phyloP scores from a whole-genome alignment of 2,113 vertebrate species.

The Apteryx mantelli region DNA sequence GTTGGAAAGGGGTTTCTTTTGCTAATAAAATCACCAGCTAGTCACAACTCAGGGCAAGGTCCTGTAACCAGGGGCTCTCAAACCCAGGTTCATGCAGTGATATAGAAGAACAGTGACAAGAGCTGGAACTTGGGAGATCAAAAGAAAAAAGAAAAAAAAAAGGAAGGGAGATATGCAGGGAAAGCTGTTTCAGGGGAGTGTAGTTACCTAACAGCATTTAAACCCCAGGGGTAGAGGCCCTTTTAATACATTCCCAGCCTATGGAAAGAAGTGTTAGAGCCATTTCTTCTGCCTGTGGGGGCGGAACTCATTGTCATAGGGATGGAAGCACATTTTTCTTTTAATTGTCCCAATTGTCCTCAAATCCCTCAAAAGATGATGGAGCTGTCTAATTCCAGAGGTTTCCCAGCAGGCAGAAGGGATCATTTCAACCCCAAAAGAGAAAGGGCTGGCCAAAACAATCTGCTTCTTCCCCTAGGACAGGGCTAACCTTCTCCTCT shows the following conservation, averaged over 20 bases:
- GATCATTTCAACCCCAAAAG: not conserved
- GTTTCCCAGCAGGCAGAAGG: not conserved
- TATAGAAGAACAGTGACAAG: not conserved
- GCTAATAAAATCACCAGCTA: not conserved
- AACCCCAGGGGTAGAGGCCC: not conserved
- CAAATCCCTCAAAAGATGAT: not conserved
- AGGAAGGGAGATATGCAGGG: not conserved
- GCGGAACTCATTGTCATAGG: not conserved
- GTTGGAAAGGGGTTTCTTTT: not conserved
- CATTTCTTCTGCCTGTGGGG: not conserved
- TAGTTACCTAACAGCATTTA: not conserved
- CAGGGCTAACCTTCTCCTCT: slow-evolving; percentile 91
- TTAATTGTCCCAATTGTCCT: not conserved
- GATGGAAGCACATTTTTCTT: not conserved
- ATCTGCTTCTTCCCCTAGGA: not conserved
- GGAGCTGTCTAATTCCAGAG: not conserved
- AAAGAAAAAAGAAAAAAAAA: not conserved
- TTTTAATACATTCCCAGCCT: not conserved
- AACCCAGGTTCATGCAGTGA: not conserved
- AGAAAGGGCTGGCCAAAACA: not conserved
- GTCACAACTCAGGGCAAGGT: not conserved
- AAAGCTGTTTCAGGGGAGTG: not conserved
- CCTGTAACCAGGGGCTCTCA: not conserved
- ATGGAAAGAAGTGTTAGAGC: not conserved
- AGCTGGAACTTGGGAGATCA: not conserved